These are phyloP conservation scores for Atta cephalotes DNA, from an alignment of 1,140 invertebrate species.

Conservation along the genomic window DNA sequence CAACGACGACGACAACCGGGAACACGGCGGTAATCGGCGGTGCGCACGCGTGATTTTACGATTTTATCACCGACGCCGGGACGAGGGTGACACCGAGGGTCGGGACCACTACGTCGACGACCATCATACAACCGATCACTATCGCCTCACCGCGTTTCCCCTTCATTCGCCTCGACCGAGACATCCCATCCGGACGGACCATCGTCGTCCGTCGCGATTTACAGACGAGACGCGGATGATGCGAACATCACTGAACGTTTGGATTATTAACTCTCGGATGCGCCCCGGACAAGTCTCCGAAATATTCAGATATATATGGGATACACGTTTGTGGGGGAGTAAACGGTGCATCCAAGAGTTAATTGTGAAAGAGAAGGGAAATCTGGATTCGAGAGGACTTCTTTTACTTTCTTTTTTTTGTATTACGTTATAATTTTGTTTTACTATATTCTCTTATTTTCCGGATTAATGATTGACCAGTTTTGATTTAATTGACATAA, in stretches of 20 bases:
- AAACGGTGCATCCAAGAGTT: constrained; percentile 6
- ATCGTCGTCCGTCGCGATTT: not conserved
- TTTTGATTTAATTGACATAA: not conserved
- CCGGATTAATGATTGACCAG: not conserved
- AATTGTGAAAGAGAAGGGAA: not conserved
- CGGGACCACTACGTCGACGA: constrained; percentile 69
- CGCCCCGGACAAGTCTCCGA: not conserved
- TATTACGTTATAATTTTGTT: not conserved
- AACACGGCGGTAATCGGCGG: constrained; percentile 71
- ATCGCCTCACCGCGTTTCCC: constrained; percentile 39
- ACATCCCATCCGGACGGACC: constrained; percentile 12
- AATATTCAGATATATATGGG: not conserved
- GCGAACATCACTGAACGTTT: not conserved
- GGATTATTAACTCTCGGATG: constrained; percentile 18
- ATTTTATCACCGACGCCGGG: not conserved
- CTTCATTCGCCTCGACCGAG: constrained; percentile 27
- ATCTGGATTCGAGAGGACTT: constrained; percentile 36
- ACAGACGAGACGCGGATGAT: constrained; percentile 28
- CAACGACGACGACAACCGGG: constrained; percentile 60
- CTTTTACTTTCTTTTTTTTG: not conserved
- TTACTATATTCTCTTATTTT: not conserved
- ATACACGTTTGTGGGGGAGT: not conserved
- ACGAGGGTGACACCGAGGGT: constrained; percentile 50
- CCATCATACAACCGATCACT: constrained; percentile 4
- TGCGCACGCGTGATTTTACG: constrained; percentile 78